A percentile compares a stretch with the other conserved stretches of the same genome.
Conservation (phyloP, 1,140 invertebrate genomes). For the Rhagoletis zephyria region DNA sequence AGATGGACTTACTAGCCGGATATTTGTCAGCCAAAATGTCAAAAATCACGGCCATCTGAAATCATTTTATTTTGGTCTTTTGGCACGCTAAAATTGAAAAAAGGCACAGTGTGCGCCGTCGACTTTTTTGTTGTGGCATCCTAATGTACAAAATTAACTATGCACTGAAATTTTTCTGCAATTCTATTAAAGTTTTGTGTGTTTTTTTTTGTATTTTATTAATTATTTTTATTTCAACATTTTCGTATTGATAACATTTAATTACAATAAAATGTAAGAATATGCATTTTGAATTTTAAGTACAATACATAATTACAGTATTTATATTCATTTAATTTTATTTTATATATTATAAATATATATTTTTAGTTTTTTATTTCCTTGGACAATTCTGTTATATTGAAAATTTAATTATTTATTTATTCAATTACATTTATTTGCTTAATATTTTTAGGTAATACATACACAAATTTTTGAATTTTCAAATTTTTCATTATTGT, state of each 20-base stretch:
- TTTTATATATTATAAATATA: conserved; percentile 17
- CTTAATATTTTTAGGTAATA: background rate
- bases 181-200: background rate
- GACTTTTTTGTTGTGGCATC: too few species aligned
- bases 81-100: too few species aligned
- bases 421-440: conserved; percentile 1
- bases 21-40: too few species aligned
- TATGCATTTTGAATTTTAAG: conserved; percentile 31
- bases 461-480: conserved; percentile 6
- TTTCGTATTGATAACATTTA: conserved; percentile 45
- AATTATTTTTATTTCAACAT: conserved; percentile 41
- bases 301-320: conserved; percentile 27
- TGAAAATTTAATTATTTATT: conserved; percentile 20
- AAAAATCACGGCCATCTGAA: too few species aligned
- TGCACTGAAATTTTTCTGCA: background rate
- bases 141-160: too few species aligned
- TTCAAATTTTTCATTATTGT: conserved; percentile 46
- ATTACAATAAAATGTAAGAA: conserved; percentile 36
- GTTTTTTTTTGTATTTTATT: conserved; percentile 3
- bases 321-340: background rate
- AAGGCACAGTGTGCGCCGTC: too few species aligned
- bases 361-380: background rate
- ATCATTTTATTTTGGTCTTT: too few species aligned
- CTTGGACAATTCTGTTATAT: conserved; percentile 12
- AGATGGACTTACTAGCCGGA: too few species aligned